Evolutionary conservation across 1,140 invertebrate genomes (phyloP).

Genomic region (Macrobrachium rosenbergii): DNA sequence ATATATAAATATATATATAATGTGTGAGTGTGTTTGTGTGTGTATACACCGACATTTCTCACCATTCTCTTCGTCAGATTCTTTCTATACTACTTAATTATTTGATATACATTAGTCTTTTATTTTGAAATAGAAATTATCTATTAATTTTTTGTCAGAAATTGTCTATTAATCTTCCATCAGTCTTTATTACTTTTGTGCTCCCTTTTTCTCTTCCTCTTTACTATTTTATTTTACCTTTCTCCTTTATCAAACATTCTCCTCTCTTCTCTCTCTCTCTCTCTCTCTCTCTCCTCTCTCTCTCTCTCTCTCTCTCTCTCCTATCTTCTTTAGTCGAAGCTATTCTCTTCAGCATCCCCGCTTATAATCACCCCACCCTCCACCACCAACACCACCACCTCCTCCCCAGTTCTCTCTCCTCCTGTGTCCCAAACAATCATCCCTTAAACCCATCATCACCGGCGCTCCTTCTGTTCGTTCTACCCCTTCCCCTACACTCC

Average conservation of each 20-base stretch:
- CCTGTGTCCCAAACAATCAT: not conserved
- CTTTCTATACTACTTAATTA: too few relatives aligned
- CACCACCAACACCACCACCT: not conserved
- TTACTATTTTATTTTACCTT: not conserved
- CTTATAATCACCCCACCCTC: not conserved
- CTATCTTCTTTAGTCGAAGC: not conserved
- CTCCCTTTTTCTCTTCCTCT: not conserved
- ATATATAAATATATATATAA: not conserved
- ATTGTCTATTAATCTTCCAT: too few relatives aligned
- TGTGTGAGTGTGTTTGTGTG: too few relatives aligned
- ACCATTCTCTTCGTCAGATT: too few relatives aligned
- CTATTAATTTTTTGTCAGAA: too few relatives aligned
- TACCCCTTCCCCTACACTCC: too few relatives aligned
- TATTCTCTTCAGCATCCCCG: not conserved
- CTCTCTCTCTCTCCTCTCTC: conserved; percentile 2
- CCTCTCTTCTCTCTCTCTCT: not conserved
- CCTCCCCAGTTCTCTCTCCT: not conserved
- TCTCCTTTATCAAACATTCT: not conserved
- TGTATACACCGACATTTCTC: too few relatives aligned
- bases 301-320: not conserved
- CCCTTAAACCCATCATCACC: too few relatives aligned
- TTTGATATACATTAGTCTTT: too few relatives aligned
- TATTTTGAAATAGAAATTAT: too few relatives aligned
- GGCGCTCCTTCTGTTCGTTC: too few relatives aligned
- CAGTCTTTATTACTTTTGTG: not conserved